A percentile compares a stretch with the other conserved stretches of the same genome.
phyloP scores from a whole-genome alignment of 2,113 vertebrate genomes.

The Hippocampus mohnikei region DNA sequence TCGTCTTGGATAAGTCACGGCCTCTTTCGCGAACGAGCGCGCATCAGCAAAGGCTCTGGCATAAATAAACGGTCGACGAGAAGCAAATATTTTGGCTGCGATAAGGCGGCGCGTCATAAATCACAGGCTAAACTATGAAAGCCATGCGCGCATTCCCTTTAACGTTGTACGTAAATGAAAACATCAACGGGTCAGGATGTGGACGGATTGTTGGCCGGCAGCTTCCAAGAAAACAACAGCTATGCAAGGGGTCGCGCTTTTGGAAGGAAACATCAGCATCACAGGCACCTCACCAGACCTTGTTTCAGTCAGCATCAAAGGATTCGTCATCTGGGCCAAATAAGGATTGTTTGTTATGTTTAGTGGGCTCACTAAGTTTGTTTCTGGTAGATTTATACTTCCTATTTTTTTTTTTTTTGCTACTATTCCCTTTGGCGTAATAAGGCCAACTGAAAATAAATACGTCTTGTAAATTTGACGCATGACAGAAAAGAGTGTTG shows the following conservation, averaged over 20 bases:
- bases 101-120: slow-evolving; percentile 53
- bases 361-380: too few relatives aligned
- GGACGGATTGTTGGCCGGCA: slow-evolving; percentile 3
- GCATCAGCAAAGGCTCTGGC: neutral
- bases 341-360: neutral
- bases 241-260: neutral
- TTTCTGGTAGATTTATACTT: neutral
- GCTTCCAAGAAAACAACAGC: neutral
- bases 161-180: slow-evolving; percentile 55
- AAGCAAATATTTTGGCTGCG: slow-evolving; percentile 34
- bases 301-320: neutral
- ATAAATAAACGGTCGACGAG: neutral
- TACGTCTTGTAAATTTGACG: neutral
- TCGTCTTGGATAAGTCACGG: neutral
- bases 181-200: slow-evolving; percentile 27
- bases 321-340: neutral
- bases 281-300: neutral
- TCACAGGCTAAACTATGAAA: slow-evolving; percentile 51
- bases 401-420: neutral
- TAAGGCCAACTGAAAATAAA: neutral
- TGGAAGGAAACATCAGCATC: neutral
- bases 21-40: neutral
- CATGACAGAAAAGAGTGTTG: too few relatives aligned
- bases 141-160: slow-evolving; percentile 41
- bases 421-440: neutral